A percentile compares a stretch with the other conserved stretches of the same genome.
phyloP scores from a whole-genome alignment of 2,888 invertebrate genomes.

The Brachylomia viminalis region DNA sequence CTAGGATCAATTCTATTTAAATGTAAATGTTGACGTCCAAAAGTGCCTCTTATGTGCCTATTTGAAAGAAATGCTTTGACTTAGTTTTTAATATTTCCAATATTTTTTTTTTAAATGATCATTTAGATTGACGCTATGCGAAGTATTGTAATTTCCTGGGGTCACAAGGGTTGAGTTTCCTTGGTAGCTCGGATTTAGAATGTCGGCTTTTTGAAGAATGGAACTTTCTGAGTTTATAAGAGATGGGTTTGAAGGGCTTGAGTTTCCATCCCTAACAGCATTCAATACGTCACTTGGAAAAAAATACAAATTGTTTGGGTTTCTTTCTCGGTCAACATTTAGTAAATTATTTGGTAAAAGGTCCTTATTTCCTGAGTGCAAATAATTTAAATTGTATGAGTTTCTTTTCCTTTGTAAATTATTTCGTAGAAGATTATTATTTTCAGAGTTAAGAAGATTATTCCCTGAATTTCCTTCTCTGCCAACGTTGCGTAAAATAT shows the following conservation, averaged over 20 bases:
- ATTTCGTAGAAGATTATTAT: not conserved
- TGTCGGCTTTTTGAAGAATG: not conserved
- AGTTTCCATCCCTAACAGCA: not conserved
- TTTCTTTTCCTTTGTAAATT: not conserved
- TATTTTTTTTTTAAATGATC: not conserved
- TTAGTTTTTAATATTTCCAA: no score
- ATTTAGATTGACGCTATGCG: not conserved
- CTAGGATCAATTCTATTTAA: no score
- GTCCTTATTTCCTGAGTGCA: no score
- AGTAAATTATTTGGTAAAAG: not conserved
- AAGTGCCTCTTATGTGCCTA: no score
- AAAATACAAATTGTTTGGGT: not conserved
- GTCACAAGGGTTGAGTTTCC: not conserved
- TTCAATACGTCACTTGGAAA: not conserved
- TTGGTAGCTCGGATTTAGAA: not conserved
- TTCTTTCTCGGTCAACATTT: not conserved
- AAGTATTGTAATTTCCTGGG: slow-evolving; percentile 1
- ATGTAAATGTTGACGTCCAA: no score
- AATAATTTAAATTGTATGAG: no score
- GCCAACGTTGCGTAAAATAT: slow-evolving; percentile 8
- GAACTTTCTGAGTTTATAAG: not conserved
- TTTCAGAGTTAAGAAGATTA: not conserved
- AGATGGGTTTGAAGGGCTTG: not conserved
- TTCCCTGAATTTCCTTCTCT: slow-evolving; percentile 5
- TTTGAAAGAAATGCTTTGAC: no score